Base-by-base conservation (phyloP, 2,113 vertebrate genomes). In the Australoheros scitulus region DNA sequence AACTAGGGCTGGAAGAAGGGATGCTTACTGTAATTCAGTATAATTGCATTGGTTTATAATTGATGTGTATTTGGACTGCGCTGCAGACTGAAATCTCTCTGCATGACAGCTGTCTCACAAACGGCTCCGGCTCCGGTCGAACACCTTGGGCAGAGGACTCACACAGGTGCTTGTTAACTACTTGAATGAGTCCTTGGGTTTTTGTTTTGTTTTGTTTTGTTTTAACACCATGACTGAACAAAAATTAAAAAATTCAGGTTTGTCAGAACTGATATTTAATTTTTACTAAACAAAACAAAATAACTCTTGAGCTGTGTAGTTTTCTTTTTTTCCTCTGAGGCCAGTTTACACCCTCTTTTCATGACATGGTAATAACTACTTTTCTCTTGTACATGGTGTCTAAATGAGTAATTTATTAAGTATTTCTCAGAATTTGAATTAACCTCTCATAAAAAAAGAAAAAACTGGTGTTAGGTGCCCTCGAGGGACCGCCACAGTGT, bases 341-440 rank as follows among this genome's bases (percentile, higher is more conserved):
- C 68, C 17, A 52, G 20, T 72, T 72, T 72, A 72, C 68, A 72
- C 55, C 47, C 68, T 72, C 26, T 55, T 72, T 52, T 52, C 68
- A 52, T 72, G 68, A 72, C 65, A 72, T 52, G 17, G 65, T n/a
- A 72, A 32, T 52, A 72, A 72, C 43, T 72, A 72, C 65, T 52
- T 52, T 52, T 17, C 6, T 43, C 43, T 52, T 52, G 32, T 26
- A 52, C 2, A 0, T 52, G 47, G 17, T 52, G 32, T 32, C 52
- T 72, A 32, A 52, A 26, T 72, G 24, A 55, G 47, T 72, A 72
- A 52, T 72, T 55, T 52, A 52, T 72, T 72, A 55, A 72, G 26
- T 72, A 72, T 26, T 70, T 70, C 24, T 32, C 17, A 72, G 18
- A 4, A 72, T 72, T 72, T 72, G 68, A 72, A 72, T 32, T 43